Base-by-base conservation (phyloP, 2,888 invertebrate genomes). In the Quadroppia sp. region DNA sequence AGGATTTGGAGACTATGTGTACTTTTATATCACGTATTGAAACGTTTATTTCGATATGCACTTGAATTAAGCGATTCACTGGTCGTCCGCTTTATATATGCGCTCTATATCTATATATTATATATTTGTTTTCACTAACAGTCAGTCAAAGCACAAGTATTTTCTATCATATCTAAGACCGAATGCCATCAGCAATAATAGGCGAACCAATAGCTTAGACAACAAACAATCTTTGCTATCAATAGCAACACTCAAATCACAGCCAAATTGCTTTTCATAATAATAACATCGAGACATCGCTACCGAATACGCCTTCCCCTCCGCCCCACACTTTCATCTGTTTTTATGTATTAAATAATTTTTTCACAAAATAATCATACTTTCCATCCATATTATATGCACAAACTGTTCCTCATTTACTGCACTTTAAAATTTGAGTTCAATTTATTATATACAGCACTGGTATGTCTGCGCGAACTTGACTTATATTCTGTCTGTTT, bases 1-100 rank as follows among this genome's bases (percentile, higher is more conserved):
- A 69, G 69, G 69, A 69, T 69, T 69, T 69, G 7, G 11, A 69
- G 69, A 69, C 69, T 69, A 69, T 69, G 42, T 69, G 69, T 69
- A 69, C 42, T 69, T 69, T 69, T 69, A 69, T 69, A 69, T 40
- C 69, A 69, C 69, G 69, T 45, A 69, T 69, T 45, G n/a, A 42
- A 40, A 36, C 42, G 25, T 45, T 42, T 69, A 69, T 69, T 45
- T 69, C 45, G 69, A 69, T 69, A 69, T 69, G 69, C 69, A 69
- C 42, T 69, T 69, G 69, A 69, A 69, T 42, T 69, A 69, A 69
- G 69, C 40, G 40, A 40, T 45, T 36, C 23, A 28, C 69, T 69
- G 45, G 69, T 69, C 42, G 42, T 69, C 42, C 42, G 69, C 25
- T 6, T 36, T 20, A 32, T 64, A 64, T 64, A 64, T 64, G 28